A percentile compares a stretch with the other conserved stretches of the same genome.
phyloP scores from a whole-genome alignment of 2,888 invertebrate species.

The Ichneumoninae sp. region DNA sequence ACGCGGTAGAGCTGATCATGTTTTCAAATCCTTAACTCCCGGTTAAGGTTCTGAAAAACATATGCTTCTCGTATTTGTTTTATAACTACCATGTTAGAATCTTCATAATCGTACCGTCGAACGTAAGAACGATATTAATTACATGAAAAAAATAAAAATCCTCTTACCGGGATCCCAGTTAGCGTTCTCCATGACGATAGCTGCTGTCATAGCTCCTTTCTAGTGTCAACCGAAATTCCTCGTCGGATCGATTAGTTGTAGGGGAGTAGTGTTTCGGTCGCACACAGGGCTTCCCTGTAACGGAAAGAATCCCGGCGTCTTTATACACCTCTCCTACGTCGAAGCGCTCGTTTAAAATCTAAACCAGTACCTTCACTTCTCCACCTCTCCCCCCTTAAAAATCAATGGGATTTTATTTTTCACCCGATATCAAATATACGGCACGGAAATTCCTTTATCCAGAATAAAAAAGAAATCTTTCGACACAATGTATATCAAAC shows the following conservation, averaged over 20 bases:
- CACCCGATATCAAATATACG: not conserved
- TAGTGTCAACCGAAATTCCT: slow-evolving; percentile 47
- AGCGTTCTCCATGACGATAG: slow-evolving; percentile 87
- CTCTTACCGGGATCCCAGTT: slow-evolving; percentile 88
- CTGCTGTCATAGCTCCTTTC: slow-evolving; percentile 86
- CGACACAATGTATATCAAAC: not conserved
- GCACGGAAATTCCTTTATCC: not conserved
- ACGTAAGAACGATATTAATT: not conserved
- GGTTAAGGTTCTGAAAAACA: not conserved
- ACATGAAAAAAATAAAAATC: slow-evolving; percentile 29
- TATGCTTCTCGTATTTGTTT: not conserved
- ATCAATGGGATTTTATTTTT: not conserved
- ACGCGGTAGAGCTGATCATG: not conserved
- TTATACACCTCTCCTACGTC: not conserved
- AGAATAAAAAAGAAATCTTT: not conserved
- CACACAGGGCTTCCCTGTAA: slow-evolving; percentile 38
- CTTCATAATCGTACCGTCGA: not conserved
- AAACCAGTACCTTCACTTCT: not conserved
- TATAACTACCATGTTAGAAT: not conserved
- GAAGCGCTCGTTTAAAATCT: not conserved
- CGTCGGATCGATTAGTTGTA: slow-evolving; percentile 60
- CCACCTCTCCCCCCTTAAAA: not conserved
- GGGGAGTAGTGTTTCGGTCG: slow-evolving; percentile 22
- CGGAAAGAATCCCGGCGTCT: slow-evolving; percentile 33
- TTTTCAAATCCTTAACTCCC: not conserved